Percentiles rank a stretch among this genome's conserved stretches.
Evolutionary conservation across 2,888 invertebrate species (phyloP).

Genomic region (Zhuqinia jingwanae): DNA sequence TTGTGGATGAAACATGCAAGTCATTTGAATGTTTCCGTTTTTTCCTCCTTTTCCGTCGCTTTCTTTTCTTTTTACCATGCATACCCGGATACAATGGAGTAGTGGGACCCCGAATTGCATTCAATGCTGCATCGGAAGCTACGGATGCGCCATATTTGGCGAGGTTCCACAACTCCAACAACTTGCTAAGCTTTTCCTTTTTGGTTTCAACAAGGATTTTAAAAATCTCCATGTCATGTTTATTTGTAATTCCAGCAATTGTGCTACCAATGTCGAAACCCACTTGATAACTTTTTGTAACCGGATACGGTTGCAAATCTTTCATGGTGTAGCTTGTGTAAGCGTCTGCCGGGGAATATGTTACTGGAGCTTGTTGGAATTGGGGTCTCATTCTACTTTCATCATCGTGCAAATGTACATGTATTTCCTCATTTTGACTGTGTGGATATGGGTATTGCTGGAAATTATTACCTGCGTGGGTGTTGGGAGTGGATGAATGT

Average conservation of each 20-base stretch:
- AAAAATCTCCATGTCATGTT: slow-evolving; percentile 73
- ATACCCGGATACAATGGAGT: slow-evolving; percentile 24
- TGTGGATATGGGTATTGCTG: not conserved
- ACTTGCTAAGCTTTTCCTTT: slow-evolving; percentile 70
- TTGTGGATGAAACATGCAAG: not conserved
- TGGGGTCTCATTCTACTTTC: slow-evolving; percentile 18
- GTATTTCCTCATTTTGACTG: slow-evolving; percentile 50
- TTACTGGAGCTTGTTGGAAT: not conserved
- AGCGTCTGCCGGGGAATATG: not conserved
- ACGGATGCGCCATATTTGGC: slow-evolving; percentile 59
- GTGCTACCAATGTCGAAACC: slow-evolving; percentile 67
- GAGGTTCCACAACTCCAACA: slow-evolving; percentile 72
- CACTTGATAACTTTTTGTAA: slow-evolving; percentile 47
- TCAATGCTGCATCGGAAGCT: slow-evolving; percentile 52
- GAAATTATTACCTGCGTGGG: slow-evolving; percentile 10
- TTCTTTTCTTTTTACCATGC: not conserved
- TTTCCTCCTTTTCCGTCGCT: slow-evolving; percentile 23
- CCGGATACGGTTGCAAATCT: slow-evolving; percentile 58
- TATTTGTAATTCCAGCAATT: slow-evolving; percentile 61
- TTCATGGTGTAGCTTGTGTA: slow-evolving; percentile 61
- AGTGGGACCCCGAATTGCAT: slow-evolving; percentile 16
- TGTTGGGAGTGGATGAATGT: slow-evolving; percentile 18
- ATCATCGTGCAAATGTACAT: slow-evolving; percentile 62
- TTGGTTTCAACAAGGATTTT: slow-evolving; percentile 73
- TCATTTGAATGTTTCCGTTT: slow-evolving; percentile 40